Base-by-base conservation (phyloP, 2,797 vertebrate species). In the Emydoidea blandingii region DNA sequence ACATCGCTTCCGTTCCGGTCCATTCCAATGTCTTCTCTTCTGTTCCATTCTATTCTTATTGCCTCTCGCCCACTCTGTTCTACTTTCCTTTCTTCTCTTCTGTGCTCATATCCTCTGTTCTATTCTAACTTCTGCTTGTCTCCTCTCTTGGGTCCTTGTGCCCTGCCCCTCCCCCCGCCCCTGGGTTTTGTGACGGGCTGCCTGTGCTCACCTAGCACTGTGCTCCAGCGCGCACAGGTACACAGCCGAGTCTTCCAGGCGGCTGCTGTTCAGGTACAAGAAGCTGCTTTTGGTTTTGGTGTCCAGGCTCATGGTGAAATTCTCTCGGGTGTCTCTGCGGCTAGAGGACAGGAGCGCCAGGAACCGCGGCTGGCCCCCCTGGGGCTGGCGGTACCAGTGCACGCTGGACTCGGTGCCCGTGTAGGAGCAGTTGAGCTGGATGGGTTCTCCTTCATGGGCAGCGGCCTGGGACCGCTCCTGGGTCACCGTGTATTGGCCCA, bases 351-450 rank as follows among this genome's bases (percentile, higher is more conserved):
- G 62, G 34, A 10, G 8, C 1, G 34, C 62, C 62, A 65, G 0
- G 18, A 65, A 19, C 62, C 4, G 7, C 14, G 90, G 47, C 4
- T 27, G 80, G 31, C 87, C 62, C n/a, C 94, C 59, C 1, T 72
- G 85, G 41, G 80, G 72, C 1, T 91, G 95, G 5, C 91, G 88
- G 57, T 95, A 97, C 94, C 94, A 97, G 23, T 85, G 89, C 10
- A 97, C 86, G 52, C 1, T 0, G 2, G 85, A 59, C 6, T 31
- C 81, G 4, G 11, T 25, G 54, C 3, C 5, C 12, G 34, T 47
- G 8, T 62, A 94, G 5, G 54, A 85, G 8, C 90, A 96, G 74
- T 49, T 95, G 27, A 97, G 18, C 4, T 2, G 86, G 14, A 31
- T 59, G 16, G 14, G 50, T 23, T 81, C 76, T 62, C 92, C 47